Evolutionary conservation across 1,140 invertebrate species (phyloP).

Genomic region (Drosophila rufa): DNA sequence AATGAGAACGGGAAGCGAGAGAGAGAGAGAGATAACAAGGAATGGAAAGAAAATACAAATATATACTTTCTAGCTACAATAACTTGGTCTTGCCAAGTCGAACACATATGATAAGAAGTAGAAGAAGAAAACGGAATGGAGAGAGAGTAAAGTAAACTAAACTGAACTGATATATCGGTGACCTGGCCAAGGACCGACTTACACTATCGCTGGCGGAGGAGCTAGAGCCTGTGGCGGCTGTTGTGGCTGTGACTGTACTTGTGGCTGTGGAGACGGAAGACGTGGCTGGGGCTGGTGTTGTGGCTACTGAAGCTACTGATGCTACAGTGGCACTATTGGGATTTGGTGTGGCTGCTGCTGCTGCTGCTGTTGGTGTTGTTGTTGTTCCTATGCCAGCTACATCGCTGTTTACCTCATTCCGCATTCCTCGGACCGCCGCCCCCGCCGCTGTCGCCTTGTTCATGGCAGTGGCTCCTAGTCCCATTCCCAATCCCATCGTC

Average conservation of each 20-base stretch:
- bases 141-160: conserved; percentile 28
- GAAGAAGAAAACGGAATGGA: conserved; percentile 13
- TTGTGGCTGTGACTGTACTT: conserved; percentile 25
- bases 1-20: conserved; percentile 4
- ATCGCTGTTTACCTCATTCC: conserved; percentile 37
- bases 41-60: conserved; percentile 9
- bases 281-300: conserved; percentile 18
- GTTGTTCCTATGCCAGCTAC: not conserved
- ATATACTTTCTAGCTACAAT: conserved; percentile 30
- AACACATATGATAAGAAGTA: conserved; percentile 7
- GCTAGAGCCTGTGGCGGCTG: conserved; percentile 28
- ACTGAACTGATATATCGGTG: conserved; percentile 31
- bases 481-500: not conserved
- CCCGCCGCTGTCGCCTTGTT: conserved; percentile 24
- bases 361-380: not conserved
- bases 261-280: conserved; percentile 49
- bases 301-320: not conserved
- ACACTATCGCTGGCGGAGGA: conserved; percentile 68
- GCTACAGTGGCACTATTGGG: conserved; percentile 7
- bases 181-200: conserved; percentile 59
- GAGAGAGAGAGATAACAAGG: not conserved
- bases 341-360: not conserved
- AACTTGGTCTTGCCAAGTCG: conserved; percentile 24
- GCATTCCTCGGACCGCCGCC: conserved; percentile 1
- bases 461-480: conserved; percentile 3